Conservation (phyloP, 2,797 vertebrate species). For the Gymnoscopelus braueri region DNA sequence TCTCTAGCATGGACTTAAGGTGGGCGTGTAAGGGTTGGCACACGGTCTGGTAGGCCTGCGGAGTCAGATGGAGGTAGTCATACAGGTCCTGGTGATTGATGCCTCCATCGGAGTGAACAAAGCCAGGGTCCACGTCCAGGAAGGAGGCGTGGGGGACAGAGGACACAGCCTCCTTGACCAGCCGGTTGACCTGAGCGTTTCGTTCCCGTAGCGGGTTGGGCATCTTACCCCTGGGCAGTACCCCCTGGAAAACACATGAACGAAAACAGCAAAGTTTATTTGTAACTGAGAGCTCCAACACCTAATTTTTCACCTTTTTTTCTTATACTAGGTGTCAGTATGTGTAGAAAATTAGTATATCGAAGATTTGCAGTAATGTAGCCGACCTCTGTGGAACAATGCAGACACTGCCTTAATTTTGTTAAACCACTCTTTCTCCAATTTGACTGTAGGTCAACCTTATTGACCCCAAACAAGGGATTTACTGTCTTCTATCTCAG, state of each 20-base stretch:
- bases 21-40: conserved; percentile 84
- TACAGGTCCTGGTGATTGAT: conserved; percentile 94
- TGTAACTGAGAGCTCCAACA: neutral
- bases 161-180: conserved; percentile 79
- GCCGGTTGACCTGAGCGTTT: conserved; percentile 84
- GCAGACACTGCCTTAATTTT: too few species aligned
- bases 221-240: conserved; percentile 88
- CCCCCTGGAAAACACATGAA: conserved; percentile 73
- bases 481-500: too few species aligned
- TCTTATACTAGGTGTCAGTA: neutral
- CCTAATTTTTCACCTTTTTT: too few species aligned
- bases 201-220: conserved; percentile 88
- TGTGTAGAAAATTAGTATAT: neutral
- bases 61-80: conserved; percentile 91
- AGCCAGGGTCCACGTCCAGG: conserved; percentile 87
- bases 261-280: neutral
- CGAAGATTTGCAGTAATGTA: too few species aligned
- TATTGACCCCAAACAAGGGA: too few species aligned
- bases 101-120: conserved; percentile 88
- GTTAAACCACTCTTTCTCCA: too few species aligned
- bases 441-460: too few species aligned
- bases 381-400: too few species aligned
- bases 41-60: conserved; percentile 86
- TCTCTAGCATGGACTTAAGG: conserved; percentile 85
- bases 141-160: conserved; percentile 82